Conservation (phyloP, 2,888 invertebrate species). For the Pardosa pseudoannulata region DNA sequence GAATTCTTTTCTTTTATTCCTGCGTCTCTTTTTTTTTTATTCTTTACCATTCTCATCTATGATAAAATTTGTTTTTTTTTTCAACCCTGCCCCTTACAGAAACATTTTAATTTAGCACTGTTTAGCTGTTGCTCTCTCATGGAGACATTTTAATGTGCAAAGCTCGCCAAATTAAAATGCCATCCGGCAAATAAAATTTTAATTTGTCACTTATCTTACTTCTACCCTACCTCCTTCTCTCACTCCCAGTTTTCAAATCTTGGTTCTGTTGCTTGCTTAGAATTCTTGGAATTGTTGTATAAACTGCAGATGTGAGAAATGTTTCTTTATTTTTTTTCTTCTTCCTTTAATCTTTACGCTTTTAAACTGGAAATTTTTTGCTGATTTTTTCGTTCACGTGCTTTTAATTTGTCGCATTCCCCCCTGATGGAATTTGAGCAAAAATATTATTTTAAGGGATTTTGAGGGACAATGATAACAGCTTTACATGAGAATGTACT, state of each 20-base stretch:
- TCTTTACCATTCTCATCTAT: neutral
- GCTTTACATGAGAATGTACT: neutral
- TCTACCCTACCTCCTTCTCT: constrained; percentile 9
- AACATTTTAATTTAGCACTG: constrained; percentile 66
- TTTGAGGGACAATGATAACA: neutral
- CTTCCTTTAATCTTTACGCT: constrained; percentile 5
- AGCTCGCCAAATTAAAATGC: constrained; percentile 67
- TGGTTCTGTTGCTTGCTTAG: constrained; percentile 30
- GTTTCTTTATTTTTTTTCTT: neutral
- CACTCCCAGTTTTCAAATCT: constrained; percentile 14
- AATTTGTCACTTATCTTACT: constrained; percentile 65
- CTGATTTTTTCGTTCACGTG: neutral
- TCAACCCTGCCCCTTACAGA: constrained; percentile 20
- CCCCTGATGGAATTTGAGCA: neutral
- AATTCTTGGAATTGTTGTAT: constrained; percentile 63
- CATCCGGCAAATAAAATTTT: constrained; percentile 67
- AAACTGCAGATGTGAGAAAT: constrained; percentile 47
- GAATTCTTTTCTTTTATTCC: constrained; percentile 13
- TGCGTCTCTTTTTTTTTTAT: constrained; percentile 5
- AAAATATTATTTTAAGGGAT: constrained; percentile 16
- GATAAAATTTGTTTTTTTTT: constrained; percentile 15
- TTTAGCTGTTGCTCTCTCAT: constrained; percentile 25
- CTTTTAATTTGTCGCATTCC: constrained; percentile 10
- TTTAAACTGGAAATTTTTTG: neutral
- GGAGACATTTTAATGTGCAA: constrained; percentile 43